Conservation (phyloP, 2,113 vertebrate genomes). For the Cynoglossus semilaevis region DNA sequence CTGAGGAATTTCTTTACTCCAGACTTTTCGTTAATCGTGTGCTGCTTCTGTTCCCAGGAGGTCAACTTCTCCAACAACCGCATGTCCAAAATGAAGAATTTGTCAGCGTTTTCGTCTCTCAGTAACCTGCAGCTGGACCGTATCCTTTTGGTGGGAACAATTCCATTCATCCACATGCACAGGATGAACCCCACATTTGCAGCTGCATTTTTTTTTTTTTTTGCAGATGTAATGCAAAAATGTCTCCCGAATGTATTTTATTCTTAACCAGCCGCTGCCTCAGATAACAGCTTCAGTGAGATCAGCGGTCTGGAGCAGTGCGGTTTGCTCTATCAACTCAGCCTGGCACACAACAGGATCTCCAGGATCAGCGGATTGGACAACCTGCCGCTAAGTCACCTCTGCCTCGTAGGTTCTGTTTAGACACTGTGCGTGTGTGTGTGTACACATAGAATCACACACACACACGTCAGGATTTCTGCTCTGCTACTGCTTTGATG, state of each 20-base stretch:
- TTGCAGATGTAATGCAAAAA: background rate
- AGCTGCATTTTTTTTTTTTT: background rate
- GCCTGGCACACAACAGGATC: conserved; percentile 85
- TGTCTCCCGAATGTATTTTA: conserved; percentile 23
- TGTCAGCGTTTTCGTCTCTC: conserved; percentile 79
- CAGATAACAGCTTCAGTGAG: conserved; percentile 83
- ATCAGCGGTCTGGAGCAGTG: conserved; percentile 85
- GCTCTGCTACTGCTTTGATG: background rate
- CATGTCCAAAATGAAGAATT: conserved; percentile 84
- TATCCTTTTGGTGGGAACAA: conserved; percentile 85
- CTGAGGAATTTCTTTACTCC: conserved; percentile 1
- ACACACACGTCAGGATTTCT: background rate
- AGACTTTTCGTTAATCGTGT: conserved; percentile 10
- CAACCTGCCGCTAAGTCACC: conserved; percentile 77
- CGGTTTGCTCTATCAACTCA: conserved; percentile 78
- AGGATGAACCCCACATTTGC: background rate
- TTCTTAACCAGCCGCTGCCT: conserved; percentile 61
- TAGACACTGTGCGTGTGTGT: background rate
- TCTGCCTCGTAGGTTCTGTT: conserved; percentile 80
- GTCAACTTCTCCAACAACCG: conserved; percentile 87
- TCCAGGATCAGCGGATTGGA: conserved; percentile 70
- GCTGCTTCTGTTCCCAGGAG: conserved; percentile 74
- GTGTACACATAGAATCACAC: background rate
- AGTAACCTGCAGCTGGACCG: conserved; percentile 83
- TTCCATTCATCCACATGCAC: background rate